These are phyloP conservation scores for Entomobrya multifasciata DNA, from an alignment of 2,888 invertebrate species.

Conservation along the genomic window DNA sequence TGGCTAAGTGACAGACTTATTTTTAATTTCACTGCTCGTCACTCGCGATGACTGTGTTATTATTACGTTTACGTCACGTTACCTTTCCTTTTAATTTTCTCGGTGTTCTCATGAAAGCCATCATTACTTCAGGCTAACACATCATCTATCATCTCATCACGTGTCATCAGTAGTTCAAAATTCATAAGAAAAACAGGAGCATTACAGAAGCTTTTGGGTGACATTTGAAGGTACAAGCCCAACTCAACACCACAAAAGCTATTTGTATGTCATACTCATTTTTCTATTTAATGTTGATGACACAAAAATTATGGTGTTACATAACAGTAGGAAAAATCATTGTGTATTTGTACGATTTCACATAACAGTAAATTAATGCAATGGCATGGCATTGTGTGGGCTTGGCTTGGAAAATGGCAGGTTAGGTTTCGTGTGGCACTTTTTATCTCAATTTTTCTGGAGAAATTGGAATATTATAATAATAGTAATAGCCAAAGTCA, in stretches of 20 bases:
- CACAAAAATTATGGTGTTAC: too few species aligned
- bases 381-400: too few species aligned
- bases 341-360: background rate
- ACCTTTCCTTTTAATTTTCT: background rate
- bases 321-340: too few species aligned
- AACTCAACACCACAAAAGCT: background rate
- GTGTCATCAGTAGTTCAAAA: background rate
- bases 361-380: background rate
- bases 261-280: background rate
- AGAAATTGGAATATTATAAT: too few species aligned
- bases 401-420: too few species aligned
- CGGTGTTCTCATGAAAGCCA: too few species aligned
- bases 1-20: too few species aligned
- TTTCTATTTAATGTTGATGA: background rate
- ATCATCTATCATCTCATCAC: background rate
- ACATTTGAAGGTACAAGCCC: slow-evolving; percentile 9
- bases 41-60: background rate
- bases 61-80: background rate
- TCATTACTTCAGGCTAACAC: too few species aligned
- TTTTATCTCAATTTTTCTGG: too few species aligned
- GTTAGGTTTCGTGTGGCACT: too few species aligned
- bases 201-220: background rate
- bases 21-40: background rate
- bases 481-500: too few species aligned
- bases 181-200: background rate